Base-by-base conservation (phyloP, 2,888 invertebrate genomes). In the Pseudococcus jackbeardsleyi region DNA sequence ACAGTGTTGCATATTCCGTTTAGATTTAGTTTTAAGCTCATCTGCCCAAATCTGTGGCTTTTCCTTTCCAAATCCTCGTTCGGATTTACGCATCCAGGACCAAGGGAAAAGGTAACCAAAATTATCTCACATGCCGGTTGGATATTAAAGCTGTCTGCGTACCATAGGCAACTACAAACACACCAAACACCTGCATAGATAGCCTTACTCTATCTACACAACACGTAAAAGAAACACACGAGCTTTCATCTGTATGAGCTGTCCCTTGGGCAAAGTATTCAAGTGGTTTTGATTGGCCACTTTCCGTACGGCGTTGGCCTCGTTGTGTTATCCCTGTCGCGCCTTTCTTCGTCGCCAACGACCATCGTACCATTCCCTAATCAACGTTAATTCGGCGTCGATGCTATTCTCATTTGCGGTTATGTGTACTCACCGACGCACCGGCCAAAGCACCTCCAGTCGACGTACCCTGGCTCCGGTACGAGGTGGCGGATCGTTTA, bases 311-410 rank as follows among this genome's bases (percentile, higher is more conserved):
- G 26, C 26, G 26, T 33, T 33, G 26, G 26, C 26, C 26, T 33
- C 33, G 26, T 3, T 72, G 68, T 22, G 12, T 12, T 15, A 12
- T 26, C 26, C 26, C 26, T 72, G 26, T 22, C 64, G 26, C 26
- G 26, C 26, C 26, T 33, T 33, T 33, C 64, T 15, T 33, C 33
- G 59, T 19, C 59, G 19, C 19, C 19, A 19, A 59, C 19, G 19
- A 59, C 59, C 59, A 59, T 19, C 54, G 17, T 59, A n/a, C 72
- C 72, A 33, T 72, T 72, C 72, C 72, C 26, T 72, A 79, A 79
- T 79, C 79, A 79, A 79, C 42, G 39, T 79, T 79, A 79, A 79
- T 79, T 79, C 79, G 79, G 59, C 59, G n/a, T 59, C 79, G 79
- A 79, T 26, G 79, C 42, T 33, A 15, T 79, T 46, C 79, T 79